These are phyloP conservation scores for Dunckerocampus dactyliophorus DNA, from an alignment of 2,113 vertebrate species.

Conservation along the genomic window DNA sequence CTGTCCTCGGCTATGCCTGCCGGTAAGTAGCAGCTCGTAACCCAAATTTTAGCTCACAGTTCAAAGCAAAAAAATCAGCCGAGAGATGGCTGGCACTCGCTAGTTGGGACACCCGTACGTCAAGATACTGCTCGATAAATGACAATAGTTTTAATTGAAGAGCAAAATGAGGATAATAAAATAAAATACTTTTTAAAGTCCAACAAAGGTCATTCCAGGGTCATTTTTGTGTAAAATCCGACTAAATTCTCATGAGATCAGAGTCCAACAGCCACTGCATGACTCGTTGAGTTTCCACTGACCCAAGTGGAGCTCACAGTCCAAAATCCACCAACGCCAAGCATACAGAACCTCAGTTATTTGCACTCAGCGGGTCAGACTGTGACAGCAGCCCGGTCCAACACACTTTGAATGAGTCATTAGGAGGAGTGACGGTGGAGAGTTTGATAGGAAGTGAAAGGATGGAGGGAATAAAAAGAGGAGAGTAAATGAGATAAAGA, in stretches of 20 bases:
- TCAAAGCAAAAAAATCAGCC: no score
- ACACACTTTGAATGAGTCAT: constrained; percentile 51
- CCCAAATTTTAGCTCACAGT: no score
- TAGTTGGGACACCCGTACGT: no score
- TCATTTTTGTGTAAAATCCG: neutral
- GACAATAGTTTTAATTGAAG: no score
- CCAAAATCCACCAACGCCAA: constrained; percentile 29
- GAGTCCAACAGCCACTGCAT: neutral
- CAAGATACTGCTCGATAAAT: no score
- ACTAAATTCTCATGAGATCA: constrained; percentile 18
- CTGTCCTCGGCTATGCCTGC: no score
- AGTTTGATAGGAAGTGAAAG: constrained; percentile 6
- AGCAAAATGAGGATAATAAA: no score
- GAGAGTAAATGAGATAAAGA: neutral
- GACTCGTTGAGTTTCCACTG: constrained; percentile 28
- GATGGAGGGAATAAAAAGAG: constrained; percentile 12
- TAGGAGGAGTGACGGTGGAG: constrained; percentile 29
- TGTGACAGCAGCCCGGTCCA: no score
- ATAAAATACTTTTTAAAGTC: no score
- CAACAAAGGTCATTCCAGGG: no score
- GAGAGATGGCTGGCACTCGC: no score
- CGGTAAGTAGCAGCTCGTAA: no score
- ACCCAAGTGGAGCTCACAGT: constrained; percentile 20
- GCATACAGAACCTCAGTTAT: constrained; percentile 43
- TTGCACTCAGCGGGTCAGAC: constrained; percentile 28